Evolutionary conservation across 2,797 vertebrate genomes (phyloP).

Genomic region (Hypotaenidia okinawae): DNA sequence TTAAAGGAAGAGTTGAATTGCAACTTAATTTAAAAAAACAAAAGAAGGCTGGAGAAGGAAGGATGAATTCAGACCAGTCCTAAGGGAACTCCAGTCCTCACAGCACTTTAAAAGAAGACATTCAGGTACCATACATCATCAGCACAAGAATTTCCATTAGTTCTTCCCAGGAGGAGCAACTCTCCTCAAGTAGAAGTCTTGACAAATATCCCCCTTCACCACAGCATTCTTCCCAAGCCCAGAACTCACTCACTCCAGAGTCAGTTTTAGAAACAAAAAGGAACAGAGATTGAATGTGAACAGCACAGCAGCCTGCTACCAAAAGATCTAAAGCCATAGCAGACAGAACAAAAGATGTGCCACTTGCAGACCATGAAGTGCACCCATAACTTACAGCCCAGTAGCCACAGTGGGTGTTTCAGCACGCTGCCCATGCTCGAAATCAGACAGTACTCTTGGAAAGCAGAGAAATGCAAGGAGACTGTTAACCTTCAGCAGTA

Average conservation of each 20-base stretch:
- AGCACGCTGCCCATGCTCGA: accelerated
- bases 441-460: neutral
- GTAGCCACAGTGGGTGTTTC: neutral
- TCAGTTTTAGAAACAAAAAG: neutral
- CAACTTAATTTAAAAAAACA: neutral
- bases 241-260: neutral
- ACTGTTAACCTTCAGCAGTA: neutral
- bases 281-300: neutral
- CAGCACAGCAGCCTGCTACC: neutral
- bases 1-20: neutral
- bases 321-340: neutral
- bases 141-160: neutral
- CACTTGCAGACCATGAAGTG: neutral
- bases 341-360: neutral
- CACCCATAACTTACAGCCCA: neutral
- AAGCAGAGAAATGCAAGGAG: neutral
- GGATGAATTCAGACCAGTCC: neutral
- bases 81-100: neutral
- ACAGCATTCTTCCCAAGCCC: neutral
- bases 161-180: neutral
- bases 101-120: neutral
- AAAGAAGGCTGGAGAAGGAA: neutral
- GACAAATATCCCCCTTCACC: neutral
- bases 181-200: neutral
- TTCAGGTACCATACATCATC: neutral